Evolutionary conservation across 2,113 vertebrate species (phyloP).

Genomic region (Ailurus styani): DNA sequence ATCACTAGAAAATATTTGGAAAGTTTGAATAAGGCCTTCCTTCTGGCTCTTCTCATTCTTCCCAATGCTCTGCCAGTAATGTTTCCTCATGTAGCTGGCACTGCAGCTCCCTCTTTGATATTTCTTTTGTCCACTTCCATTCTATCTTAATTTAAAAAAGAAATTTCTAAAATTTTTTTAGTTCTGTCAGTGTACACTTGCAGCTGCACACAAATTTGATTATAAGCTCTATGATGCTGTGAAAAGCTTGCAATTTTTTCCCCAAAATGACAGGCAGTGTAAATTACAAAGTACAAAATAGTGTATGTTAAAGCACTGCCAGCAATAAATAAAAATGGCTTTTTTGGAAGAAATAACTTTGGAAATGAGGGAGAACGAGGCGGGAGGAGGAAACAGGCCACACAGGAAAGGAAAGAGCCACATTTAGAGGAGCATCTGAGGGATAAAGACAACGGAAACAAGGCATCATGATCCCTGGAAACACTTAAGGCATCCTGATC

Average conservation of each 20-base stretch:
- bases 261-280: slow-evolving; percentile 25
- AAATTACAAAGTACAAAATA: slow-evolving; percentile 39
- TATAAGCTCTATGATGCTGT: background rate
- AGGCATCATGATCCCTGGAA: background rate
- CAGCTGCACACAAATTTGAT: background rate
- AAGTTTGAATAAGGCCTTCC: background rate
- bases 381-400: background rate
- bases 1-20: background rate
- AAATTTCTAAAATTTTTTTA: background rate
- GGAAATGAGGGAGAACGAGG: background rate
- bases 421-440: background rate
- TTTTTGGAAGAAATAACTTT: slow-evolving; percentile 13
- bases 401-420: background rate
- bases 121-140: background rate
- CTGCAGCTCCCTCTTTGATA: background rate
- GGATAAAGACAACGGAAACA: background rate
- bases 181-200: background rate
- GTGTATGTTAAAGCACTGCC: background rate
- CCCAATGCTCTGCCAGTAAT: background rate
- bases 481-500: background rate
- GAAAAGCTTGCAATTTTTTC: background rate
- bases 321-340: slow-evolving; percentile 18
- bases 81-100: background rate
- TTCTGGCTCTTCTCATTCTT: background rate
- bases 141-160: background rate